These are phyloP conservation scores for Acanthopagrus latus DNA, from an alignment of 2,797 vertebrate species.

Conservation along the genomic window DNA sequence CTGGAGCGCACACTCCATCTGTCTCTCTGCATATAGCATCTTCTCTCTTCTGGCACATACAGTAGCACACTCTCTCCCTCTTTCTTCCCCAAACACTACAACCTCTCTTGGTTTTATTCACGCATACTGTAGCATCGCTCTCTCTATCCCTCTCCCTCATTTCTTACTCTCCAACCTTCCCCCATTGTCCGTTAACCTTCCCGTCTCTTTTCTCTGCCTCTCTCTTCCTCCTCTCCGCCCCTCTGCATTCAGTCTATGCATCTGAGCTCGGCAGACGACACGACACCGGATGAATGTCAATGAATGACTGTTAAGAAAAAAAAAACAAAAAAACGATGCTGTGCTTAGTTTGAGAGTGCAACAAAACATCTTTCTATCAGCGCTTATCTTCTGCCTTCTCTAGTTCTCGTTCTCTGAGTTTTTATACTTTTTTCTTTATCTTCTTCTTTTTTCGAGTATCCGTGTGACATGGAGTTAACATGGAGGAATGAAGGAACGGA, in stretches of 20 bases:
- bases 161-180: background rate
- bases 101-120: conserved; percentile 18
- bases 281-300: conserved; percentile 79
- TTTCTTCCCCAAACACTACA: conserved; percentile 5
- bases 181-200: background rate
- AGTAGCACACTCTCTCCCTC: conserved; percentile 31
- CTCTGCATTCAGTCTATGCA: conserved; percentile 82
- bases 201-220: conserved; percentile 1
- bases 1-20: conserved; percentile 55
- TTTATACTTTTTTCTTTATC: conserved; percentile 50
- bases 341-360: conserved; percentile 58
- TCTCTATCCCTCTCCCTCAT: conserved; percentile 13
- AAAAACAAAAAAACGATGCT: conserved; percentile 66
- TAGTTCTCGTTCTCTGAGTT: conserved; percentile 35
- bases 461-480: conserved; percentile 14
- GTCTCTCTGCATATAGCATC: conserved; percentile 38
- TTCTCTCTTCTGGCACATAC: conserved; percentile 29
- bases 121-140: conserved; percentile 39
- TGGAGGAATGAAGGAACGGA: conserved; percentile 35
- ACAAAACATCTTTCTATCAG: conserved; percentile 55
- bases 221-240: conserved; percentile 34
- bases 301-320: conserved; percentile 79
- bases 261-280: conserved; percentile 73
- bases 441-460: conserved; percentile 17
- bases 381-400: conserved; percentile 53